These are phyloP conservation scores for Drosophila auraria DNA, from an alignment of 1,140 invertebrate genomes.

Conservation along the genomic window DNA sequence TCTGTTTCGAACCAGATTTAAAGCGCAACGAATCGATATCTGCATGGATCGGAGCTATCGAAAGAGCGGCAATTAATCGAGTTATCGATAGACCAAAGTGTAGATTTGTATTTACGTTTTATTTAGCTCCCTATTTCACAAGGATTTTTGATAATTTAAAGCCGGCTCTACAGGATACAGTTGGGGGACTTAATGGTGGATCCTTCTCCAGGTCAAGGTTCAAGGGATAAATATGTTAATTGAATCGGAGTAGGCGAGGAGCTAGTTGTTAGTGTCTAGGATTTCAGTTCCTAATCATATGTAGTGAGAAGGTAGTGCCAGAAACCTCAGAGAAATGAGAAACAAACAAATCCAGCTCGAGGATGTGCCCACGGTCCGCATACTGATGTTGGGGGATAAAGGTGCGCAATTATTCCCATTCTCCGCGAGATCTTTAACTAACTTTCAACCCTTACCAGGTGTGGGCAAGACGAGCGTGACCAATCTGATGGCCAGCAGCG, in stretches of 20 bases:
- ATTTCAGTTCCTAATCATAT: background rate
- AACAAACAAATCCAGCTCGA: background rate
- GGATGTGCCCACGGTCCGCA: slow-evolving; percentile 52
- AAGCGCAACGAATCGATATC: background rate
- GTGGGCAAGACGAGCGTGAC: slow-evolving; percentile 65
- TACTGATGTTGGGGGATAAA: slow-evolving; percentile 55
- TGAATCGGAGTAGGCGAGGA: slow-evolving; percentile 10
- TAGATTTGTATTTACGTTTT: background rate
- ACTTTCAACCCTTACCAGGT: slow-evolving; percentile 19
- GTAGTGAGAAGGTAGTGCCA: background rate
- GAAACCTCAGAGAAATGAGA: background rate
- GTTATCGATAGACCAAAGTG: slow-evolving; percentile 3
- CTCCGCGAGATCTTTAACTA: background rate
- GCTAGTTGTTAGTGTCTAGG: background rate
- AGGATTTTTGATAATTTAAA: background rate
- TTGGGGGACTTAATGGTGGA: too few relatives aligned
- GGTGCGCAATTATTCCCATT: slow-evolving; percentile 11
- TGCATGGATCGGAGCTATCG: background rate
- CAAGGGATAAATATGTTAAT: background rate
- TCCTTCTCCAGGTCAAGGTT: background rate
- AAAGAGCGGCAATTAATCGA: slow-evolving; percentile 2
- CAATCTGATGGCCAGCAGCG: slow-evolving; percentile 55
- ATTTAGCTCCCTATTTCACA: background rate
- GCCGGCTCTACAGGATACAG: background rate
- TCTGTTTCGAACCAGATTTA: slow-evolving; percentile 1